Conservation (phyloP, 2,113 vertebrate genomes). For the Pipra filicauda region DNA sequence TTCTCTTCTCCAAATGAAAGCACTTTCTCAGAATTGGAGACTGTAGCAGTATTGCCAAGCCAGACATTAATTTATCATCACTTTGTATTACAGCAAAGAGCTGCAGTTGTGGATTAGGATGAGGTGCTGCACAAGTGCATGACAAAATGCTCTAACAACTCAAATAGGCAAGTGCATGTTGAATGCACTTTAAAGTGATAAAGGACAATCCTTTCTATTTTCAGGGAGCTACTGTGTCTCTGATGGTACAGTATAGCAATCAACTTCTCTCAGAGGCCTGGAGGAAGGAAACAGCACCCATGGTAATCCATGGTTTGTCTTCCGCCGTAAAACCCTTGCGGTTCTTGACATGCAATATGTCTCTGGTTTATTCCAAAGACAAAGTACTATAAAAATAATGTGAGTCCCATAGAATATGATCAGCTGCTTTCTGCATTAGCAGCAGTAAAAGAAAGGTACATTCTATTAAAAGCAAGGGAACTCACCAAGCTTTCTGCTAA, state of each 20-base stretch:
- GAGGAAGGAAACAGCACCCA: not conserved
- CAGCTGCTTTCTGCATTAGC: slow-evolving; percentile 41
- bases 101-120: not conserved
- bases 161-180: not conserved
- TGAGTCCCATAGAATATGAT: not conserved
- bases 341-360: not conserved
- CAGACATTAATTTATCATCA: slow-evolving; percentile 32
- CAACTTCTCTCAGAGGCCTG: not conserved
- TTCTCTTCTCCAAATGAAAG: slow-evolving; percentile 16
- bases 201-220: not conserved
- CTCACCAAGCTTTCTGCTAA: slow-evolving; percentile 9
- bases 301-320: not conserved
- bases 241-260: not conserved
- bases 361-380: not conserved
- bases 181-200: not conserved
- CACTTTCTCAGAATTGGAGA: slow-evolving; percentile 10
- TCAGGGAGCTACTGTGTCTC: not conserved
- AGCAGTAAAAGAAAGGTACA: not conserved
- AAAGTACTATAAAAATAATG: not conserved
- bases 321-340: not conserved
- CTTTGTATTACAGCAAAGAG: slow-evolving; percentile 16
- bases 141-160: not conserved
- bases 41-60: not conserved
- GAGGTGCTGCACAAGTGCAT: slow-evolving; percentile 11
- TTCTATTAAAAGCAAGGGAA: slow-evolving; percentile 36